Conservation (phyloP, 2,888 invertebrate genomes). For the Ecdyonurus torrentis region DNA sequence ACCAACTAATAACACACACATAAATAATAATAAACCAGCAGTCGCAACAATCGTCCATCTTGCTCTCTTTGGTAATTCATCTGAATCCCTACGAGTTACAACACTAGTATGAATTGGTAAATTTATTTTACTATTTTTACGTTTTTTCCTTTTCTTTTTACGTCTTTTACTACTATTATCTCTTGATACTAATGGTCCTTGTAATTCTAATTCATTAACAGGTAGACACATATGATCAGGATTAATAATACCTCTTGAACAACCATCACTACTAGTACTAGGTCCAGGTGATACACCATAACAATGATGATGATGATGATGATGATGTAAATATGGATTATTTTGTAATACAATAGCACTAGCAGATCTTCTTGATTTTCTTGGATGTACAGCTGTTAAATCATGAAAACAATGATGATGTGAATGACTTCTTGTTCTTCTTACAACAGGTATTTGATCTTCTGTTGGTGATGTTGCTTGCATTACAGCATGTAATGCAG, state of each 20-base stretch:
- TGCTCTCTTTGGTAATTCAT: slow-evolving; percentile 67
- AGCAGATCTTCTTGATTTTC: slow-evolving; percentile 1
- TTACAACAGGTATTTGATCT: slow-evolving; percentile 4
- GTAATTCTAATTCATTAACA: slow-evolving; percentile 14
- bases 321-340: neutral
- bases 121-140: slow-evolving; percentile 16
- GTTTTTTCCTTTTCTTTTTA: slow-evolving; percentile 11
- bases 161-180: slow-evolving; percentile 7
- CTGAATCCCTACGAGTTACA: slow-evolving; percentile 36
- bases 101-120: slow-evolving; percentile 13
- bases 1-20: slow-evolving; percentile 79
- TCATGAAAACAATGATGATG: slow-evolving; percentile 4
- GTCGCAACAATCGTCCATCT: slow-evolving; percentile 85
- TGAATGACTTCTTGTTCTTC: slow-evolving; percentile 6
- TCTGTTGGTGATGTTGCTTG: slow-evolving; percentile 32
- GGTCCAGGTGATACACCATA: slow-evolving; percentile 14
- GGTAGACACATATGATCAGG: slow-evolving; percentile 9
- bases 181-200: neutral
- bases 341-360: neutral
- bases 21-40: slow-evolving; percentile 69
- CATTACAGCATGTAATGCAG: slow-evolving; percentile 45
- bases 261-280: slow-evolving; percentile 12
- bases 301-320: neutral
- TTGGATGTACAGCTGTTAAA: slow-evolving; percentile 1
- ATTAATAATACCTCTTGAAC: neutral